Evolutionary conservation across 1,140 invertebrate genomes (phyloP), one percentile per base, ranked within the genome.

Genomic region (Steinernema feltiae): DNA sequence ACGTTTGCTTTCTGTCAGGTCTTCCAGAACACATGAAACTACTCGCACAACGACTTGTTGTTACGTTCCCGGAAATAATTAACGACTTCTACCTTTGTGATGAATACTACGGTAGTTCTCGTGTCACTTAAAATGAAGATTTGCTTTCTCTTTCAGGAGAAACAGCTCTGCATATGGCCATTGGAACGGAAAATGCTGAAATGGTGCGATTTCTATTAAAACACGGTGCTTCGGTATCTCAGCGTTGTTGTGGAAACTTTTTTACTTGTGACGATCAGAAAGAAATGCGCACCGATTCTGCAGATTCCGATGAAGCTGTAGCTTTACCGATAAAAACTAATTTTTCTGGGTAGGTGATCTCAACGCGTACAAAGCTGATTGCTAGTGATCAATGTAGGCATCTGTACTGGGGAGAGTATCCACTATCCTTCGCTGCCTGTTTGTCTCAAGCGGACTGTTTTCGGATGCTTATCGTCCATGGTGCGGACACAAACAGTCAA

Each of bases 361-460:
- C 7, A 12, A 46, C 7, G 7, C 7, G n/a, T 46, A 46, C 24
- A 63, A 7, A 15, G 3, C 53, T 63, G 7, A 17, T 63, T 17
- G 24, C 15, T 63, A 7, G 7, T n/a, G 24, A 15, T 63, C 32
- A 63, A 78, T 83, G 82, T 41, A 93, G 93, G 3, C 95, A 97
- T 87, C 93, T 97, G 0, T 98, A 98, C 87, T 98, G 95, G 94
- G 96, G 95, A 32, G 95, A 98, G 88, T 98, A 97, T 89, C 95
- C 96, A 0, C 87, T 98, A 18, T 92, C 91, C 70, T 98, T 99
- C 88, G 94, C 96, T 1, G 95, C 95, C 0, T 97, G 95, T 87
- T 88, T 98, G 0, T 93, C 93, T 0, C 95, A 98, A 88, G 94
- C 97, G 86, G 96, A 98, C 87, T 97, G 95, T 87, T 97, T 97